Evolutionary conservation across 2,888 invertebrate species (phyloP), one percentile per base, ranked within the genome.

Genomic region (Habroteleia sp.): DNA sequence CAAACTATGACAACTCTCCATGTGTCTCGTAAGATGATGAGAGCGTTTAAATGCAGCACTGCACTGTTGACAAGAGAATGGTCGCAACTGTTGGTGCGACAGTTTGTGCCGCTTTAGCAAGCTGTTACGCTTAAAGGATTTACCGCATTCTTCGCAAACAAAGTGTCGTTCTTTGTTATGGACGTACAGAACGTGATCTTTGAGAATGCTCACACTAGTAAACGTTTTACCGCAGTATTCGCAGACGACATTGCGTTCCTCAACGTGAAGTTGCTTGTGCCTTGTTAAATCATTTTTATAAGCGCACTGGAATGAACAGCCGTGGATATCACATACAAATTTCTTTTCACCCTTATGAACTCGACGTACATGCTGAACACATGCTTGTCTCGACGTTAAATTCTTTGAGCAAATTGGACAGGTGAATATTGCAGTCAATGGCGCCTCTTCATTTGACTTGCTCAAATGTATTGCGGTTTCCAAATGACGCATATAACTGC

Each of bases 211-310:
- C n/a, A 85, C 74, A 46, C 83, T 87, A 13, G 83, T 84, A 62
- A 86, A 88, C 4, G 82, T 82, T 73, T 87, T 87, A 17, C 88
- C 88, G 56, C 88, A 88, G 35, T 88, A 84, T 66, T 88, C 88
- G 52, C 88, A 88, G 2, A 87, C 80, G 31, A 84, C 80, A 33
- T 85, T 85, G 16, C 84, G 77, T 35, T 84, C 82, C 42, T 82
- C 83, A 8, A 86, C 80, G 69, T 88, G 88, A 14, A 87, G 76
- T n/a, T 84, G 82, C 25, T 81, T 77, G 54, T 88, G 88, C 10
- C 87, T 80, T 13, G 82, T 82, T 17, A 88, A 79, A 63, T 88
- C 87, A 3, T 84, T 83, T 65, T 81, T 84, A 54, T 83, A 84
- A 1, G 82, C 79, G 8, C 84, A 86, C 62, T 84, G 83, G 75